phyloP scores from a whole-genome alignment of 2,113 vertebrate genomes.

The Ciconia maguari region DNA sequence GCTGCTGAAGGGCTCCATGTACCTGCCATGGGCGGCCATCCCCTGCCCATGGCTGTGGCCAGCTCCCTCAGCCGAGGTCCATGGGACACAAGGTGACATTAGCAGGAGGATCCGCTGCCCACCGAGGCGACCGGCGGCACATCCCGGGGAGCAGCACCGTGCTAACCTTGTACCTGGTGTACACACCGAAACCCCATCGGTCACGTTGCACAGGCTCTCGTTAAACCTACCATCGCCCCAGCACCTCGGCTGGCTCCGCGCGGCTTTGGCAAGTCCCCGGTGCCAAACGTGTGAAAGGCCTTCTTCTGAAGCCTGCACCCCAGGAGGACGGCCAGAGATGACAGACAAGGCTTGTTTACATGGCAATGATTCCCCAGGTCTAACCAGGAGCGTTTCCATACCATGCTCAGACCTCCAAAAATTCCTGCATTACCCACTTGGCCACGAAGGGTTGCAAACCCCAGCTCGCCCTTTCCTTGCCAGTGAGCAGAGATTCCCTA shows the following conservation, averaged over 20 bases:
- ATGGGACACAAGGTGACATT: background rate
- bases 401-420: background rate
- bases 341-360: background rate
- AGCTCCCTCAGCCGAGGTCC: background rate
- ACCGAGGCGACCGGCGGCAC: fast-evolving
- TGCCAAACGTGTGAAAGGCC: background rate
- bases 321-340: background rate
- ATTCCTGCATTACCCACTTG: background rate
- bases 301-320: background rate
- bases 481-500: background rate
- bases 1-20: background rate
- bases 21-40: fast-evolving
- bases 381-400: background rate
- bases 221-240: background rate
- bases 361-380: background rate
- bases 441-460: background rate
- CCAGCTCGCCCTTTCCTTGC: background rate
- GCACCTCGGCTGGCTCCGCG: fast-evolving
- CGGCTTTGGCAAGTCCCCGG: fast-evolving
- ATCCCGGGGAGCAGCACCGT: background rate
- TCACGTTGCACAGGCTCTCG: background rate
- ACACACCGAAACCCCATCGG: fast-evolving
- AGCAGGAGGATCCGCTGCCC: background rate
- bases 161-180: background rate
- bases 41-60: background rate